phyloP scores from a whole-genome alignment of 2,797 vertebrate species.

The Epinephelus awoara region DNA sequence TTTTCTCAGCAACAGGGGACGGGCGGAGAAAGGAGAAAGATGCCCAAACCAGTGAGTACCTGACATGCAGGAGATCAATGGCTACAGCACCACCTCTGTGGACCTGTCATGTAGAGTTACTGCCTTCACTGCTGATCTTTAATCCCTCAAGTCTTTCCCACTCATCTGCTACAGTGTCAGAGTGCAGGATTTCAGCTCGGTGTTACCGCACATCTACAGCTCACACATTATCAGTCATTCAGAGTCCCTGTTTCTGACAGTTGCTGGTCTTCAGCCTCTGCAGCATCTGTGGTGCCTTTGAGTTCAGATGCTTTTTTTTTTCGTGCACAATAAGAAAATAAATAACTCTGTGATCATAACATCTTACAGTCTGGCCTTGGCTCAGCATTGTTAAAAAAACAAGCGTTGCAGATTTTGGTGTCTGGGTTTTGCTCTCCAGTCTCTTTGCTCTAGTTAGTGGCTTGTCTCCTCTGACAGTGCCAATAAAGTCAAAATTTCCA shows the following conservation, averaged over 20 bases:
- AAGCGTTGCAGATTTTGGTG: too few species aligned
- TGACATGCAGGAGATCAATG: not conserved
- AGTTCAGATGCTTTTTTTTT: constrained; percentile 1
- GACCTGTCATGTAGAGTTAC: not conserved
- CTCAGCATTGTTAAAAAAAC: not conserved
- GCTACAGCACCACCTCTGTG: not conserved
- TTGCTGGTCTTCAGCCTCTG: not conserved
- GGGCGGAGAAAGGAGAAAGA: constrained; percentile 70
- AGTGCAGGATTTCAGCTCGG: not conserved
- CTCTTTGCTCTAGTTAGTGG: not conserved
- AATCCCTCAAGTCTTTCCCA: not conserved
- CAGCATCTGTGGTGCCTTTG: not conserved
- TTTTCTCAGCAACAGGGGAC: constrained; percentile 62
- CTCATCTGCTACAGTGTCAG: not conserved
- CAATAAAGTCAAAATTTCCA: not conserved
- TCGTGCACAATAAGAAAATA: not conserved
- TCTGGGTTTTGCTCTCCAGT: too few species aligned
- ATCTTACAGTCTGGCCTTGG: too few species aligned
- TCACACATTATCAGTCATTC: not conserved
- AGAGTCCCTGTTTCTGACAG: too few species aligned
- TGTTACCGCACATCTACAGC: not conserved
- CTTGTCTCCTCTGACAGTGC: not conserved
- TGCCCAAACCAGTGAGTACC: constrained; percentile 80
- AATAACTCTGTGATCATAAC: not conserved
- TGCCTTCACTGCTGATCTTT: not conserved